Base-by-base conservation (phyloP, 2,888 invertebrate species). In the Diachrysia chrysitis region DNA sequence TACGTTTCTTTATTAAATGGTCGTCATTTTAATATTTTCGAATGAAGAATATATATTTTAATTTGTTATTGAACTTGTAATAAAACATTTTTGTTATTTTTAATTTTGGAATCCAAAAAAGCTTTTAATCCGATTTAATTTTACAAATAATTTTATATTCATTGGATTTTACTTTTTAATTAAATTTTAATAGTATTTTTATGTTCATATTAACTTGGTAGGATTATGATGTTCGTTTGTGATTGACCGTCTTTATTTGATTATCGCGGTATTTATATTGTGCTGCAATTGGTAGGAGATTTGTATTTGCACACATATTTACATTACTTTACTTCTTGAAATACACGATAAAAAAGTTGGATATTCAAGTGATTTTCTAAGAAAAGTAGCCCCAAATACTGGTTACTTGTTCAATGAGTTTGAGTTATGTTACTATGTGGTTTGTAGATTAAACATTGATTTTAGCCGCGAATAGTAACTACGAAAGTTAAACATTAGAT, bases 371-470 rank as follows among this genome's bases (percentile, higher is more conserved):
- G 42, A n/a, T 42, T 42, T 42, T 14, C 42, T 42, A 5, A 42
- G 42, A 42, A 42, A 42, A 14, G n/a, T 6, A 37, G 16, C 16
- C 4, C 37, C 16, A 37, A n/a, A 42, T n/a, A n/a, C 42, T n/a
- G n/a, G 7, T 6, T n/a, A 6, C 42, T 42, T 42, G 16, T 1
- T 16, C 5, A 16, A 42, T 42, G 42, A 42, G 42, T 42, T 6
- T 42, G 42, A 42, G 42, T 42, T 6, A 42, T 6, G n/a, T 42
- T 6, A n/a, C n/a, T 42, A n/a, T 42, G 42, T 42, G 42, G 3
- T n/a, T n/a, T n/a, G 7, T 42, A n/a, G n/a, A 42, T n/a, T n/a
- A 42, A 42, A 42, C 42, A 42, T 42, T 42, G 42, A 42, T 42
- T 42, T 42, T n/a, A 42, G 42, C n/a, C n/a, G n/a, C 42, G n/a